Evolutionary conservation across 2,113 vertebrate species (phyloP).

Genomic region (Gobiocypris rarus): DNA sequence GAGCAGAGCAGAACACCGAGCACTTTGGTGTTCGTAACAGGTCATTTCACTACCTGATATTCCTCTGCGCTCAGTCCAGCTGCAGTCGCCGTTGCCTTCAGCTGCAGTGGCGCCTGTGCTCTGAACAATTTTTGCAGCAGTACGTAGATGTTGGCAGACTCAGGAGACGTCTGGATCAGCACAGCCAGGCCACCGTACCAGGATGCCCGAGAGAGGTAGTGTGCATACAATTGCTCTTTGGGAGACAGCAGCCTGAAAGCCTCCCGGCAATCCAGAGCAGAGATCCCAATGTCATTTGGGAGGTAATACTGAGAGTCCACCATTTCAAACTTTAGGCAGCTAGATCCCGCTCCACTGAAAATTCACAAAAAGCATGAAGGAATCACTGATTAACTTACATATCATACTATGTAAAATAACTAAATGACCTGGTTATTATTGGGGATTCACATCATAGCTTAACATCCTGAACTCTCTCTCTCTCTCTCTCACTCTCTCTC

Average conservation of each 20-base stretch:
- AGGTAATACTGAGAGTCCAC: conserved; percentile 90
- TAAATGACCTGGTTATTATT: background rate
- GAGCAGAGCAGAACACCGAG: too few relatives aligned
- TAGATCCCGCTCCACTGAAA: conserved; percentile 33
- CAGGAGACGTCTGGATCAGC: conserved; percentile 88
- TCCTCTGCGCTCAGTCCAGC: conserved; percentile 83
- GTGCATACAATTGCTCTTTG: conserved; percentile 85
- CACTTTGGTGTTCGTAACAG: too few relatives aligned
- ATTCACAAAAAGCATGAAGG: background rate
- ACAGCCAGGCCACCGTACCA: conserved; percentile 90
- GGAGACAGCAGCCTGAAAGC: conserved; percentile 85
- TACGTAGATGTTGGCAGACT: conserved; percentile 85
- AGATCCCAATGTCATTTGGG: conserved; percentile 86
- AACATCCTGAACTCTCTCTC: background rate
- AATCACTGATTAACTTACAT: background rate
- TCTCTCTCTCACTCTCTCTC: background rate
- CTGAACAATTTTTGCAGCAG: conserved; percentile 86
- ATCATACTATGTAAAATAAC: background rate
- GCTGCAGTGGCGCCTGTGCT: conserved; percentile 78
- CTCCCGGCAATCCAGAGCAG: conserved; percentile 83
- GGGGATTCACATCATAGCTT: background rate
- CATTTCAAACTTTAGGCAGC: conserved; percentile 68
- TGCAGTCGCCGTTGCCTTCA: conserved; percentile 76
- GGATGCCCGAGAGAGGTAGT: conserved; percentile 84
- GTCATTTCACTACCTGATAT: conserved; percentile 78